Base-by-base conservation (phyloP, 1,140 invertebrate genomes). In the Euschistus heros region DNA sequence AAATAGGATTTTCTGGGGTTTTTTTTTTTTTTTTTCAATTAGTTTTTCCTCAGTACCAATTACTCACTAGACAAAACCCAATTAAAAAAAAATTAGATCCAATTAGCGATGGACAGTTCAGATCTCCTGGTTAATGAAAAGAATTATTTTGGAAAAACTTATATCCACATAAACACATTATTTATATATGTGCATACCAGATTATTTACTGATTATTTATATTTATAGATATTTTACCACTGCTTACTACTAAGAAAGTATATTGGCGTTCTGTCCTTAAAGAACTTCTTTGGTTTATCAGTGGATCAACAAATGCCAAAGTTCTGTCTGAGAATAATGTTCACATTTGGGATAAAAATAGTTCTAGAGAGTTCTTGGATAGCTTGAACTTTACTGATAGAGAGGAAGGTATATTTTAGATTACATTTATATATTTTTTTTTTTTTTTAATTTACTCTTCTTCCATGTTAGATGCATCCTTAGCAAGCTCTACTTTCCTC, bases 321-420 rank as follows among this genome's bases (percentile, higher is more conserved):
- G 84, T 89, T 63, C 76, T 99, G 18, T 78, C 85, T 52, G 83
- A 85, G 2, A 94, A 94, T 76, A 84, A 83, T 55, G 84, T 99
- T n/a, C 86, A 90, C 70, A 99, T 99, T 72, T 99, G 97, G 97
- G 93, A 99, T 81, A 88, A 85, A 0, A 99, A 99, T 76, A 95
- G 94, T 68, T 92, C 90, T 0, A 80, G 92, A 67, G 80, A 86
- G 69, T 99, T 92, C 77, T 78, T 99, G 13, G 92, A 98, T 75
- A 86, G 83, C n/a, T 76, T 86, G 52, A 95, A 94, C 24, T 88
- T 98, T 66, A 82, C 73, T 2, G 83, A 97, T 50, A 79, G 94
- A 65, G 86, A 92, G 75, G 95, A 94, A 80, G 95, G 87, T 82
- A 72, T 62, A 65, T 66, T 54, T 59, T 37, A 65, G 4, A 37